Evolutionary conservation across 2,888 invertebrate genomes (phyloP).

Genomic region (Sericinus montela): DNA sequence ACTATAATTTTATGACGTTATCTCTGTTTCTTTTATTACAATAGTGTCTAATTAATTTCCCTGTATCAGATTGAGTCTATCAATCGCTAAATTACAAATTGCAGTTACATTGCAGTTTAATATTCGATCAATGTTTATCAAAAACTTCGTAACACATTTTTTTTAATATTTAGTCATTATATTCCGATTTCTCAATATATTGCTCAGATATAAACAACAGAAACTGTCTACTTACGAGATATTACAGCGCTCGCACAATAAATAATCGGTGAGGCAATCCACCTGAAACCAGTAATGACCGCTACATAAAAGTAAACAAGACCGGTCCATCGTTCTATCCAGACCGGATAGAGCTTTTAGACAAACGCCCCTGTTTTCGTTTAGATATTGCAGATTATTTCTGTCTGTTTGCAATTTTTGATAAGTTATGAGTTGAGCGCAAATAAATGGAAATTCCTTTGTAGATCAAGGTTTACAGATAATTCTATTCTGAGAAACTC

Average conservation of each 20-base stretch:
- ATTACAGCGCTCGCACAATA: slow-evolving; percentile 9
- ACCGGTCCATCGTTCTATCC: slow-evolving; percentile 4
- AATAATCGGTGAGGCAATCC: slow-evolving; percentile 17
- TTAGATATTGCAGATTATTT: slow-evolving; percentile 1
- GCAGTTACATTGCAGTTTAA: no score
- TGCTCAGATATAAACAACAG: slow-evolving; percentile 14
- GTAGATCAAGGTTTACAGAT: slow-evolving; percentile 15
- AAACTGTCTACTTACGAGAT: slow-evolving; percentile 18
- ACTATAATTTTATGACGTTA: no score
- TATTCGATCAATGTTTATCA: no score
- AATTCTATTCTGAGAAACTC: slow-evolving; percentile 17
- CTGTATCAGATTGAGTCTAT: no score
- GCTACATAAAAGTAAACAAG: slow-evolving; percentile 7
- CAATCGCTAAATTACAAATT: no score
- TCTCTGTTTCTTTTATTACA: no score
- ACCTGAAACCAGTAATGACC: slow-evolving; percentile 12
- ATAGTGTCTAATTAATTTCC: no score
- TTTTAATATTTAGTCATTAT: background rate
- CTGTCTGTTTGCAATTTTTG: background rate
- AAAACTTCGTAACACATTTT: no score
- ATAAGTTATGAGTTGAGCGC: background rate
- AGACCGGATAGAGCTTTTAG: slow-evolving; percentile 2
- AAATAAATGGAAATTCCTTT: background rate
- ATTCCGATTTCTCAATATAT: slow-evolving; percentile 12
- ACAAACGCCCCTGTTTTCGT: slow-evolving; percentile 4